Conservation (phyloP, 1,140 invertebrate genomes). For the Parapsyche elsis region DNA sequence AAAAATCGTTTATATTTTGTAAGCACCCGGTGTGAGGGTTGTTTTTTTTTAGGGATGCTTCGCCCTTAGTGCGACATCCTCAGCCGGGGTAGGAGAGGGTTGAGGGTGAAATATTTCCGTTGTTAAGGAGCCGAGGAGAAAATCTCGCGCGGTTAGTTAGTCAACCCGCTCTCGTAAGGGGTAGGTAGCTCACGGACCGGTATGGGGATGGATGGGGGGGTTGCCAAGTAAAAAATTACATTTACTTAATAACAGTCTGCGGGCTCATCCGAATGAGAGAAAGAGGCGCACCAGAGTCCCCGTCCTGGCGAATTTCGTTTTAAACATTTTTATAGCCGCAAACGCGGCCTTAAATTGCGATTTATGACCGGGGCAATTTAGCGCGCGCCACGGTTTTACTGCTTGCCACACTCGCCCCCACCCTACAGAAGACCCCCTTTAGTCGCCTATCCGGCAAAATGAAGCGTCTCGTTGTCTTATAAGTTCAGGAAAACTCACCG, state of each 20-base stretch:
- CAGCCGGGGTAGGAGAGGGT: not conserved
- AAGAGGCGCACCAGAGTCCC: not conserved
- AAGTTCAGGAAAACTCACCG: slow-evolving; percentile 40
- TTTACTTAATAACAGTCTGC: slow-evolving; percentile 44
- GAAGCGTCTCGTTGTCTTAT: slow-evolving; percentile 40
- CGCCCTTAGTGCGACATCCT: no score
- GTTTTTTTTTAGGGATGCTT: no score
- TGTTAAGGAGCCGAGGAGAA: slow-evolving; percentile 30
- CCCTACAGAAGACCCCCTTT: not conserved
- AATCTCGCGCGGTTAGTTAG: slow-evolving; percentile 39
- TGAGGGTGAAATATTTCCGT: slow-evolving; percentile 27
- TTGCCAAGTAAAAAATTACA: slow-evolving; percentile 40
- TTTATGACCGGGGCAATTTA: slow-evolving; percentile 55
- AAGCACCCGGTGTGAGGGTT: no score
- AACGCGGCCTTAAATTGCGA: slow-evolving; percentile 55
- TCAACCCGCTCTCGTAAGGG: slow-evolving; percentile 36
- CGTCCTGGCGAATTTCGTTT: slow-evolving; percentile 42
- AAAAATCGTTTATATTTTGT: no score
- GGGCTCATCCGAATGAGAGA: slow-evolving; percentile 33
- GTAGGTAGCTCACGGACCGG: not conserved
- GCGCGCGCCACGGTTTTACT: slow-evolving; percentile 40
- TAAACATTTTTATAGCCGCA: slow-evolving; percentile 53
- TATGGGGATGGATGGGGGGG: not conserved
- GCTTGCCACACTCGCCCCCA: not conserved
- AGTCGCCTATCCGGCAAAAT: slow-evolving; percentile 31